Conservation (phyloP, 2,113 vertebrate species). For the Galeopterus variegatus region DNA sequence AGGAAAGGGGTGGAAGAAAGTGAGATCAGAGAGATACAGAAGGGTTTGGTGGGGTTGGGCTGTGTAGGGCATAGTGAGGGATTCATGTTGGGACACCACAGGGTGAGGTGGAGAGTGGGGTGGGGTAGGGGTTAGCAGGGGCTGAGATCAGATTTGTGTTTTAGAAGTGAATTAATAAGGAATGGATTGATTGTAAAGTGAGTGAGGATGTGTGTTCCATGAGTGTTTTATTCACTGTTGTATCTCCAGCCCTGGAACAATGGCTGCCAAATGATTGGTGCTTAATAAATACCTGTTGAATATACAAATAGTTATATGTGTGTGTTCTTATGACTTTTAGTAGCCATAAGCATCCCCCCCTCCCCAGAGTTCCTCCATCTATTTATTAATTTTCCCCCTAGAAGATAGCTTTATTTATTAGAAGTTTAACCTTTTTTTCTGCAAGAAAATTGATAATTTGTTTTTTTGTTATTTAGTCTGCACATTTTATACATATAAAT, state of each 20-base stretch:
- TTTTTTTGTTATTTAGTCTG: not conserved
- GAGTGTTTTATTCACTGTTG: not conserved
- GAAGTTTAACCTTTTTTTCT: not conserved
- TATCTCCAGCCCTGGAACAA: not conserved
- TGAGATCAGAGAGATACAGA: too few species aligned
- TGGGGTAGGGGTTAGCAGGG: too few species aligned
- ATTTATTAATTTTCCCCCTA: not conserved
- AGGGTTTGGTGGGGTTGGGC: not conserved
- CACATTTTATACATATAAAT: not conserved
- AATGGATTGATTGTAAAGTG: not conserved
- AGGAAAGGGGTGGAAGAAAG: not conserved
- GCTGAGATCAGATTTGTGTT: not conserved
- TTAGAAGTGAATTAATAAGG: not conserved
- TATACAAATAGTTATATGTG: not conserved
- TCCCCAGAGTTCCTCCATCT: not conserved
- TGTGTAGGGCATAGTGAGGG: accelerated
- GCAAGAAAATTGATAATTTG: not conserved
- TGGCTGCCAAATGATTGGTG: not conserved
- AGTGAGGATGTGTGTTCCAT: not conserved
- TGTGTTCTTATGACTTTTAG: not conserved
- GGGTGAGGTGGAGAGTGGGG: too few species aligned
- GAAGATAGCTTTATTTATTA: not conserved
- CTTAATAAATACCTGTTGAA: not conserved
- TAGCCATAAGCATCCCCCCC: not conserved
- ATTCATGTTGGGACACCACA: not conserved